A percentile compares a stretch with the other conserved stretches of the same genome.
Evolutionary conservation across 2,888 invertebrate species (phyloP).

Genomic region (Eupsilia transversa): DNA sequence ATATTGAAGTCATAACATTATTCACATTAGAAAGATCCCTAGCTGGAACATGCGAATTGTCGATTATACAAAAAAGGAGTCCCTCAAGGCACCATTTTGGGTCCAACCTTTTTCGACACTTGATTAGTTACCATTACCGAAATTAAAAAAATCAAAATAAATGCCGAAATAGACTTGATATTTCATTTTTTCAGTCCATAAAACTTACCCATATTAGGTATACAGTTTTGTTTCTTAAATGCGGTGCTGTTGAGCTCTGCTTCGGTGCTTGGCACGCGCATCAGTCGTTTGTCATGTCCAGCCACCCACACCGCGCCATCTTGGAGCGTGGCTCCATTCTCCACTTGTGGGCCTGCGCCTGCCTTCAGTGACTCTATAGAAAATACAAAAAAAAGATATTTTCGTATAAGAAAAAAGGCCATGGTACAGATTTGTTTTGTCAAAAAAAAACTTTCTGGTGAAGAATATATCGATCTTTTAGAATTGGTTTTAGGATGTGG

Average conservation of each 20-base stretch:
- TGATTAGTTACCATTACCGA: neutral
- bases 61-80: slow-evolving; percentile 24
- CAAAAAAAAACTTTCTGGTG: neutral
- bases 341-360: slow-evolving; percentile 83
- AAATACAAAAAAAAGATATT: neutral
- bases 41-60: neutral
- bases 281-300: slow-evolving; percentile 78
- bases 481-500: neutral
- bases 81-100: slow-evolving; percentile 3
- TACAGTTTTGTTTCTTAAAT: slow-evolving; percentile 82
- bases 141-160: neutral
- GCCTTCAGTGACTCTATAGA: slow-evolving; percentile 81
- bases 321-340: slow-evolving; percentile 86
- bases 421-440: neutral
- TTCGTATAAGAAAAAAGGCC: neutral
- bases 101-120: neutral
- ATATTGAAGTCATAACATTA: neutral
- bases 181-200: neutral
- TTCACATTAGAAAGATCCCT: neutral
- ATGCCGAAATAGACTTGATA: neutral
- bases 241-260: slow-evolving; percentile 77
- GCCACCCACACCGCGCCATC: slow-evolving; percentile 87
- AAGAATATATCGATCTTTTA: neutral
- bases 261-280: slow-evolving; percentile 81
- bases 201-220: slow-evolving; percentile 81